These are phyloP conservation scores for Pyrrhosoma nymphula DNA, from an alignment of 2,888 invertebrate genomes.

Conservation along the genomic window DNA sequence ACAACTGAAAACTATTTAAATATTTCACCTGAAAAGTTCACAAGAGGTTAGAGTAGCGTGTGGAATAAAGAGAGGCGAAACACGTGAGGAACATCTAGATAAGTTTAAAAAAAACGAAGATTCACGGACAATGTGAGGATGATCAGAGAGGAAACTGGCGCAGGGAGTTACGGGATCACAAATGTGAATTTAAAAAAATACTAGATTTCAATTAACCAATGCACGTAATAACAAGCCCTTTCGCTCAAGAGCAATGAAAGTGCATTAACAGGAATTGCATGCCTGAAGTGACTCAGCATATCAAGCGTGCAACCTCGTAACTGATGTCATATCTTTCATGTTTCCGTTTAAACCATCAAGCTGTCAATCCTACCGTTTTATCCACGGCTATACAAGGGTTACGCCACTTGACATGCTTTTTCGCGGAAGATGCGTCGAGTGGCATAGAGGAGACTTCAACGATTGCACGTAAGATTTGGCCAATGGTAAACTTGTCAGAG, in stretches of 20 bases:
- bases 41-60: too few species aligned
- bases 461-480: neutral
- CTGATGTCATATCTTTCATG: neutral
- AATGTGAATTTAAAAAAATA: too few species aligned
- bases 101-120: too few species aligned
- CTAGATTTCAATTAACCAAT: too few species aligned
- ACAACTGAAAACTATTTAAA: too few species aligned
- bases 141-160: too few species aligned
- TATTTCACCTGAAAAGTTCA: too few species aligned
- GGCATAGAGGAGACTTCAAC: neutral
- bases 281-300: neutral
- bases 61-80: too few species aligned
- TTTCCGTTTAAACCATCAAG: neutral
- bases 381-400: neutral
- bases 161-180: too few species aligned
- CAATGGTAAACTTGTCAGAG: neutral
- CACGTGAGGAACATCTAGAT: too few species aligned
- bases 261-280: neutral
- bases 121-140: too few species aligned
- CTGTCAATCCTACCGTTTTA: neutral
- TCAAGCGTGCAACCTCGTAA: neutral
- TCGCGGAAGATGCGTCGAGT: neutral
- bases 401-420: neutral
- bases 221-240: too few species aligned
- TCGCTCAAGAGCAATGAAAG: neutral